phyloP scores from a whole-genome alignment of 2,888 invertebrate genomes.

The Pogonocherus hispidulus region DNA sequence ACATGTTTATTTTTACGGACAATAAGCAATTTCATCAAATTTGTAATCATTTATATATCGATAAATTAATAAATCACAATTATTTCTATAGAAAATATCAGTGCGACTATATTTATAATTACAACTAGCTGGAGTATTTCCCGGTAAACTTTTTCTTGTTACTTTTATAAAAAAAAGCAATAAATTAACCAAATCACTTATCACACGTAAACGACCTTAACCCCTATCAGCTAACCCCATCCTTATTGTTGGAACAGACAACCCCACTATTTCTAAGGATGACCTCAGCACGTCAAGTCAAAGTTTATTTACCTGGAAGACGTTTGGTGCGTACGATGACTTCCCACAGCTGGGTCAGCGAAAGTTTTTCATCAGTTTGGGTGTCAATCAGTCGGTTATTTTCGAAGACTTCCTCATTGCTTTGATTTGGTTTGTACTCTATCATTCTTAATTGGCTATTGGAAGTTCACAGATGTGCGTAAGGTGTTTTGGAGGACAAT shows the following conservation, averaged over 20 bases:
- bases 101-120: too few relatives aligned
- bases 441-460: constrained; percentile 44
- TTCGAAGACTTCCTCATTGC: constrained; percentile 36
- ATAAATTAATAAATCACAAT: too few relatives aligned
- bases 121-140: too few relatives aligned
- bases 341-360: constrained; percentile 85
- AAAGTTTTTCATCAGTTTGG: constrained; percentile 60
- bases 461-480: constrained; percentile 24
- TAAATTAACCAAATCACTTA: too few relatives aligned
- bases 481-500: constrained; percentile 12
- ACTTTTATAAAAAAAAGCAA: too few relatives aligned
- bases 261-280: neutral
- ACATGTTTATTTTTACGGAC: too few relatives aligned
- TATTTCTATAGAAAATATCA: too few relatives aligned
- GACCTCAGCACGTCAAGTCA: constrained; percentile 2
- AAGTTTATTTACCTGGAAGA: constrained; percentile 71
- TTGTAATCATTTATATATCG: too few relatives aligned
- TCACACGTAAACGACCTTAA: too few relatives aligned
- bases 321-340: constrained; percentile 81
- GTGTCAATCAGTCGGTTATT: constrained; percentile 4
- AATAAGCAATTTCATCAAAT: too few relatives aligned
- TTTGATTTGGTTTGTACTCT: constrained; percentile 37
- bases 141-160: too few relatives aligned
- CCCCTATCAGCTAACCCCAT: too few relatives aligned
- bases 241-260: constrained; percentile 3